These are phyloP conservation scores for Corythaixoides concolor DNA, from an alignment of 2,113 vertebrate species.

Conservation along the genomic window DNA sequence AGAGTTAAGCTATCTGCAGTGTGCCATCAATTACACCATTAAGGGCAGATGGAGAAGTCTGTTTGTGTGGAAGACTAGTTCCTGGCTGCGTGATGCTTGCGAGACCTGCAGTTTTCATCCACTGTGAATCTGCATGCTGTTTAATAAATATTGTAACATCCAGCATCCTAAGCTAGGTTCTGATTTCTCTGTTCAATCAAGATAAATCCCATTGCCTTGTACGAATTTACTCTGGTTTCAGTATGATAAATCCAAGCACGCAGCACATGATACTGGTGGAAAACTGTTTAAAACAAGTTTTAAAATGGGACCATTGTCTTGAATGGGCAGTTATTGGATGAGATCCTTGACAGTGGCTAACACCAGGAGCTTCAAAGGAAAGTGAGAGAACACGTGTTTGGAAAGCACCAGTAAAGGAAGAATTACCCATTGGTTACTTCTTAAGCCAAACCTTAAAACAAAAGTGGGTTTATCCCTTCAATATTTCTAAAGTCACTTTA, in stretches of 20 bases:
- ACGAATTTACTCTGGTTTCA: not conserved
- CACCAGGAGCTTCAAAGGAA: not conserved
- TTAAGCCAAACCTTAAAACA: conserved; percentile 18
- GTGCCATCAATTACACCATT: not conserved
- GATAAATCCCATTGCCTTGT: not conserved
- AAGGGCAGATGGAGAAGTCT: not conserved
- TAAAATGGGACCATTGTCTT: not conserved
- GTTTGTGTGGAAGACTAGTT: not conserved
- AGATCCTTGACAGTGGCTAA: not conserved
- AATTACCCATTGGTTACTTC: not conserved
- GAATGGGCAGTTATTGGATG: not conserved
- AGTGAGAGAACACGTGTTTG: not conserved
- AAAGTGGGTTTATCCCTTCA: not conserved
- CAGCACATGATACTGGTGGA: not conserved
- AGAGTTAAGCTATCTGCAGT: not conserved
- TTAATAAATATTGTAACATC: not conserved
- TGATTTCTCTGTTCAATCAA: not conserved
- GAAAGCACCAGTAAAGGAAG: not conserved
- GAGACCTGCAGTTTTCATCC: not conserved
- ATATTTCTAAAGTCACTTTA: not conserved
- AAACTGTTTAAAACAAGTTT: not conserved
- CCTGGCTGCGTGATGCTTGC: not conserved
- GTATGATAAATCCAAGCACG: not conserved
- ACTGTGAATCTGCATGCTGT: not conserved
- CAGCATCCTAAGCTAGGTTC: not conserved